Evolutionary conservation across 2,888 invertebrate genomes (phyloP).

Genomic region (Mythimna loreyi): DNA sequence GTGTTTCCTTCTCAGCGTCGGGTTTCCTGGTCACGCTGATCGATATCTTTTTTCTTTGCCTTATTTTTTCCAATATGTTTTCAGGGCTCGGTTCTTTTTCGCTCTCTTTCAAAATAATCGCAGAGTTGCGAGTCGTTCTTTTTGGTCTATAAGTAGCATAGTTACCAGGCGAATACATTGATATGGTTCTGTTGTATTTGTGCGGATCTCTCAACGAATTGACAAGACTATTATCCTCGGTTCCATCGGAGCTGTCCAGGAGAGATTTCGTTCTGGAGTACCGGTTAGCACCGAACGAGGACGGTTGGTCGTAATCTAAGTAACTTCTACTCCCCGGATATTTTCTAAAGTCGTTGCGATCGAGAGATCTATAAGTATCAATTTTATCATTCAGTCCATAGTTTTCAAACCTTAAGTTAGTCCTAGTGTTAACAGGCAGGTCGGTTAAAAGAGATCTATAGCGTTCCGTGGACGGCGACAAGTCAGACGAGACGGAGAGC

Average conservation of each 20-base stretch:
- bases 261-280: conserved; percentile 87
- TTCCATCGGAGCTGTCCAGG: conserved; percentile 82
- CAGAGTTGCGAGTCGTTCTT: conserved; percentile 87
- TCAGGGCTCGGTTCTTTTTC: conserved; percentile 89
- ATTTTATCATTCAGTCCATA: conserved; percentile 85
- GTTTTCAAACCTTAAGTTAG: conserved; percentile 81
- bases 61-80: conserved; percentile 88
- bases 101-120: conserved; percentile 88
- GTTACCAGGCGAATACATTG: conserved; percentile 88
- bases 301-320: conserved; percentile 84
- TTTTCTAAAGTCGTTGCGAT: conserved; percentile 87
- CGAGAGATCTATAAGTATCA: conserved; percentile 87
- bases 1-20: conserved; percentile 83
- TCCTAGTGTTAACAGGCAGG: conserved; percentile 78
- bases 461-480: conserved; percentile 86
- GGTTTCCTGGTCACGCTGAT: conserved; percentile 88
- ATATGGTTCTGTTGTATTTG: conserved; percentile 86
- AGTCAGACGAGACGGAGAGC: conserved; percentile 81
- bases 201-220: conserved; percentile 80
- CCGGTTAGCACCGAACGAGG: conserved; percentile 82
- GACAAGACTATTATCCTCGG: conserved; percentile 77
- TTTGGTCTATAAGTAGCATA: conserved; percentile 89
- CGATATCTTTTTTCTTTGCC: conserved; percentile 87
- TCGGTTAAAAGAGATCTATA: conserved; percentile 84
- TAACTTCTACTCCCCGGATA: conserved; percentile 83